These are phyloP conservation scores for Malurus leucopterus DNA, from an alignment of 2,797 vertebrate species.

Conservation along the genomic window DNA sequence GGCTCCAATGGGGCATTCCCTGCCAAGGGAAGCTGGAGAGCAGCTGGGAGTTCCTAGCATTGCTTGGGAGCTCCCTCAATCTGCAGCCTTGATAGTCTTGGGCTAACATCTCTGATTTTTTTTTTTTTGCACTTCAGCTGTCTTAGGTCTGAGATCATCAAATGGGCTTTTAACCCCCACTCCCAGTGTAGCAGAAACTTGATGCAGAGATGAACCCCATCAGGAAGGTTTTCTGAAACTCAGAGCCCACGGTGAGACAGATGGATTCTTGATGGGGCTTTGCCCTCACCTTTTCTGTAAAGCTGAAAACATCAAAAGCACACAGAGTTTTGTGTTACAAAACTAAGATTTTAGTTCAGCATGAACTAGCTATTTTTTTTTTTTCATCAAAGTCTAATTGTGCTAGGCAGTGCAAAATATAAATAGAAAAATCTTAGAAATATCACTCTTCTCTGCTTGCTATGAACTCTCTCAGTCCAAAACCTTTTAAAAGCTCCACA, in stretches of 20 bases:
- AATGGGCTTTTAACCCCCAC: neutral
- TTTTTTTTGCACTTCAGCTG: neutral
- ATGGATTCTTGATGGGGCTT: neutral
- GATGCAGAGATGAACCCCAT: rapidly evolving
- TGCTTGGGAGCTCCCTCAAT: rapidly evolving
- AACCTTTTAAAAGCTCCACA: neutral
- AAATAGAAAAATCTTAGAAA: neutral
- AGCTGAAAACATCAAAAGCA: neutral
- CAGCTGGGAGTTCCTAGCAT: too few species aligned
- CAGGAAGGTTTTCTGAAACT: neutral
- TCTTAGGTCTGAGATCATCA: neutral
- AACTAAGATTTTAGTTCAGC: neutral
- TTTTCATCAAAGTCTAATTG: neutral
- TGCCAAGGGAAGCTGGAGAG: too few species aligned
- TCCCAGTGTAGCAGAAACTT: neutral
- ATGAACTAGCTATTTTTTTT: neutral
- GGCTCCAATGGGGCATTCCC: rapidly evolving
- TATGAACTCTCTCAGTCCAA: rapidly evolving
- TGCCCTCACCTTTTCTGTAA: neutral
- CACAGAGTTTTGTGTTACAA: neutral
- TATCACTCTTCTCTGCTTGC: neutral
- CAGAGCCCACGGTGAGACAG: rapidly evolving
- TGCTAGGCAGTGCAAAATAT: neutral
- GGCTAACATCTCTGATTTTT: rapidly evolving
- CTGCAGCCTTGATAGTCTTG: neutral